A percentile compares a stretch with the other conserved stretches of the same genome.
Evolutionary conservation across 2,797 vertebrate genomes (phyloP).

Genomic region (Bradypodion ventrale): DNA sequence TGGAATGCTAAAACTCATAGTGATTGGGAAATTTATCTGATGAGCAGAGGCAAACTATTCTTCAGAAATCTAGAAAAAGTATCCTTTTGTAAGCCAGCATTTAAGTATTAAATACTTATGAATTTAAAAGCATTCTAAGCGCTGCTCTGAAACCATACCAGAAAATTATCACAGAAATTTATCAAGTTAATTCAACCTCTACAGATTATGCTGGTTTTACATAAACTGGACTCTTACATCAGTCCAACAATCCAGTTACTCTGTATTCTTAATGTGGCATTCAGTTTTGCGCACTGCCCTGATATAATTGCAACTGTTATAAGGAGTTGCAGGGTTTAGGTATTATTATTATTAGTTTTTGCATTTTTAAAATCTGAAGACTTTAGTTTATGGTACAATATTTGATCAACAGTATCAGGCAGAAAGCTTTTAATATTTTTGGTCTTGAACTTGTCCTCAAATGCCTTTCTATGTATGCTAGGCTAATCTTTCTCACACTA

Average conservation of each 20-base stretch:
- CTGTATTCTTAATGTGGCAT: not conserved
- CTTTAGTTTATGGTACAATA: not conserved
- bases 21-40: not conserved
- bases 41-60: not conserved
- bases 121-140: not conserved
- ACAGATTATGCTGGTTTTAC: slow-evolving; percentile 4
- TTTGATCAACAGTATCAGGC: not conserved
- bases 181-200: not conserved
- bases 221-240: not conserved
- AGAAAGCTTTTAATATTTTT: not conserved
- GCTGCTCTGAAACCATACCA: not conserved
- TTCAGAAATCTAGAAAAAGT: not conserved
- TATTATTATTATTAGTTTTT: not conserved
- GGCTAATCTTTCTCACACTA: no score
- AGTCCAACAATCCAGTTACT: not conserved
- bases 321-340: not conserved
- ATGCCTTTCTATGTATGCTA: not conserved
- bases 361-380: not conserved
- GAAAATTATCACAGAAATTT: slow-evolving; percentile 2
- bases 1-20: not conserved
- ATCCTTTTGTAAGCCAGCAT: not conserved
- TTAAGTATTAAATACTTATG: slow-evolving; percentile 1
- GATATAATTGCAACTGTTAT: not conserved
- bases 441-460: not conserved
- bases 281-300: not conserved